A percentile compares a stretch with the other conserved stretches of the same genome.
phyloP scores from a whole-genome alignment of 1,140 invertebrate genomes.

The Drosophila pseudoananassae region DNA sequence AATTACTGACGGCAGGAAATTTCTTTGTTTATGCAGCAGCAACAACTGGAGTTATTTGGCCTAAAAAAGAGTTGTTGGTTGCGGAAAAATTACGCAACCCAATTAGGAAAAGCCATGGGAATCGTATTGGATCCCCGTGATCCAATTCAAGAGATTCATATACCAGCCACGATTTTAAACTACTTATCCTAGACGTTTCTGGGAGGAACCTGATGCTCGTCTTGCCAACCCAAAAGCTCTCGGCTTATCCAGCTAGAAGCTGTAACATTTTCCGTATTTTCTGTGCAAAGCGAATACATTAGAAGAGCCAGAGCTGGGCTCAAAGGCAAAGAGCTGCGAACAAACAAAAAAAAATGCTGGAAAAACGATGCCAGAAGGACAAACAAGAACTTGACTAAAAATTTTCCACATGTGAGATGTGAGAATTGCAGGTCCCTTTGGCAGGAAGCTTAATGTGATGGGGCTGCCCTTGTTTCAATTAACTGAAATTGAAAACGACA shows the following conservation, averaged over 20 bases:
- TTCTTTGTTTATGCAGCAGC: slow-evolving; percentile 75
- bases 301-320: slow-evolving; percentile 3
- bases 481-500: slow-evolving; percentile 78
- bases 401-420: slow-evolving; percentile 18
- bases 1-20: slow-evolving; percentile 58
- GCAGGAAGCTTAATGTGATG: slow-evolving; percentile 29
- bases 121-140: background rate
- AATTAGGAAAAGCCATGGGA: slow-evolving; percentile 45
- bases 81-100: slow-evolving; percentile 45
- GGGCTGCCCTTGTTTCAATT: slow-evolving; percentile 64
- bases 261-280: slow-evolving; percentile 31
- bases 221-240: slow-evolving; percentile 1
- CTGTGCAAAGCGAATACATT: slow-evolving; percentile 55
- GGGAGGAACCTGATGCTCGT: slow-evolving; percentile 16
- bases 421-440: slow-evolving; percentile 6
- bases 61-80: background rate
- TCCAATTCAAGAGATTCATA: background rate
- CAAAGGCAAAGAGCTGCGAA: slow-evolving; percentile 20
- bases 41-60: slow-evolving; percentile 15
- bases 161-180: background rate
- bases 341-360: slow-evolving; percentile 14
- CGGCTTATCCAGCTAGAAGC: slow-evolving; percentile 5
- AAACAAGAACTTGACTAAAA: slow-evolving; percentile 20
- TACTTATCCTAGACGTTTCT: slow-evolving; percentile 3
- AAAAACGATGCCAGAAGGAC: slow-evolving; percentile 3